Conservation (phyloP, 2,797 vertebrate species). For the Platalea minor region DNA sequence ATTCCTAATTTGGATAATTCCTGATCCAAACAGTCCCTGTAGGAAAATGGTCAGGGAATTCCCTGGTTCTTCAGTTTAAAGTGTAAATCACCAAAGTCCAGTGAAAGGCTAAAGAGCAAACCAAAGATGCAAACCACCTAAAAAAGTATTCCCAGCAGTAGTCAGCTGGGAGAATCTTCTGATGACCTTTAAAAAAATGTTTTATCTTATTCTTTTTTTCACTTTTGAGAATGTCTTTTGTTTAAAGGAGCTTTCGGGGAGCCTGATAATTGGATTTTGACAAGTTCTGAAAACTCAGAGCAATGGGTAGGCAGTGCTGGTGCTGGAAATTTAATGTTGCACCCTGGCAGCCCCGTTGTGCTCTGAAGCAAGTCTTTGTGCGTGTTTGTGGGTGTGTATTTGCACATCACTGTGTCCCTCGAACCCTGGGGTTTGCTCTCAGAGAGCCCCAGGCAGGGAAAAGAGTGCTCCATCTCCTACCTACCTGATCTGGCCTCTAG, state of each 20-base stretch:
- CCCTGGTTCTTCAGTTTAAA: not conserved
- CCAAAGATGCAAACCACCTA: not conserved
- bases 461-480: not conserved
- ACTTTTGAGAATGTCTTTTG: not conserved
- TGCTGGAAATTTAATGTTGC: not conserved
- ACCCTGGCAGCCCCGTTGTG: not conserved
- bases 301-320: rapidly evolving
- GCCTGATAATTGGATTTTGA: not conserved
- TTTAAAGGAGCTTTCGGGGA: not conserved
- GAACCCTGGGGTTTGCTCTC: not conserved
- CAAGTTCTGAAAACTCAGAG: not conserved
- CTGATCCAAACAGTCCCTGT: not conserved
- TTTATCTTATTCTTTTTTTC: not conserved
- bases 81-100: not conserved
- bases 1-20: conserved; percentile 58
- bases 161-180: not conserved
- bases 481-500: conserved; percentile 13
- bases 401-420: not conserved
- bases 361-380: not conserved
- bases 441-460: not conserved
- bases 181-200: not conserved
- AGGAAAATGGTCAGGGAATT: not conserved
- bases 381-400: not conserved
- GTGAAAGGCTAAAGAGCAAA: not conserved
- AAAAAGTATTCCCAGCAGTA: not conserved